Percentiles rank a stretch among this genome's conserved stretches.
phyloP scores from a whole-genome alignment of 2,888 invertebrate genomes.

The Philopedon plagiatum region DNA sequence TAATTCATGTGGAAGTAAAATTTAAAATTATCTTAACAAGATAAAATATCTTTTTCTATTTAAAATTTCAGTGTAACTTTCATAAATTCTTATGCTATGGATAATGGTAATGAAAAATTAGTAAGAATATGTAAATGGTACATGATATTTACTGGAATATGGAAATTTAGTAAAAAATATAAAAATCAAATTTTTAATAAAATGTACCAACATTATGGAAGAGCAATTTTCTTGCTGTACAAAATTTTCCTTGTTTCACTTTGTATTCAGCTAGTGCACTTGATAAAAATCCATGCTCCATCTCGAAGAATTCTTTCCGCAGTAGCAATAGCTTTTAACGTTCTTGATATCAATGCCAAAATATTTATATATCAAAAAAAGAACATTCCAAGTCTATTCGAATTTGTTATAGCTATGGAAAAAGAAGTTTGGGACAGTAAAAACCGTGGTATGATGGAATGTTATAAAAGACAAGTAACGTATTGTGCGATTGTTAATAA shows the following conservation, averaged over 20 bases:
- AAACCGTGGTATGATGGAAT: neutral
- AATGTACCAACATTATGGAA: neutral
- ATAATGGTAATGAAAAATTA: neutral
- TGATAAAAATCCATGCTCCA: neutral
- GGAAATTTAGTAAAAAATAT: neutral
- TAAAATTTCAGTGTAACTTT: too few species aligned
- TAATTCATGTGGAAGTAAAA: too few species aligned
- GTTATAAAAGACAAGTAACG: neutral
- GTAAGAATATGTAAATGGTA: neutral
- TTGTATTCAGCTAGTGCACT: neutral
- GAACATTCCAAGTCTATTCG: neutral
- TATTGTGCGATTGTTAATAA: neutral
- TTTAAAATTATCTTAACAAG: too few species aligned
- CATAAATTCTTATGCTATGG: neutral
- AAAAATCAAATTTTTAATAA: neutral
- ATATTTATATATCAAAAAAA: conserved; percentile 2
- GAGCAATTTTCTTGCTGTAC: neutral
- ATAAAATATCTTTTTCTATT: too few species aligned
- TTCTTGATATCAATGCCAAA: neutral
- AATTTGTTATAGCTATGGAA: neutral
- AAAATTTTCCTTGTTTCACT: neutral
- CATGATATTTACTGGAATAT: neutral
- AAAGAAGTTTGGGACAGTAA: neutral
- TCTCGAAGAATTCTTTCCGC: neutral
- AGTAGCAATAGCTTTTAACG: neutral